These are phyloP conservation scores for Aradophagus sp. DNA, from an alignment of 1,140 invertebrate species.

Conservation along the genomic window DNA sequence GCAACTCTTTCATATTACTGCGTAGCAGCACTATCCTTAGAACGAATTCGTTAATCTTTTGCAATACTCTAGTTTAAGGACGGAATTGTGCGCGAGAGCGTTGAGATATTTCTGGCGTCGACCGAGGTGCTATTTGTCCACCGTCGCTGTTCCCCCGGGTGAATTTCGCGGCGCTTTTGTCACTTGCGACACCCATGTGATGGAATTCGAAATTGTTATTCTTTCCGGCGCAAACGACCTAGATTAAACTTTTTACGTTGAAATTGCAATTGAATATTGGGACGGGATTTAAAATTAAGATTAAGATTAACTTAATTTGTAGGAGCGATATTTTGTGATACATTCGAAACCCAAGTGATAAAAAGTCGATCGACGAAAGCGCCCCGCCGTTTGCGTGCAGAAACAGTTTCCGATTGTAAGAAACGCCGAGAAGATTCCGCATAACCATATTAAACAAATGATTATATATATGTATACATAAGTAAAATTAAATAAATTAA, in stretches of 20 bases:
- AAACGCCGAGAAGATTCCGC: constrained; percentile 1
- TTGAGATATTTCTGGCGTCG: constrained; percentile 9
- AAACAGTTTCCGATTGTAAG: constrained; percentile 13
- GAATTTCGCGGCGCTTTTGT: constrained; percentile 36
- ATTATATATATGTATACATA: constrained; percentile 17
- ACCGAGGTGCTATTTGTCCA: constrained; percentile 37
- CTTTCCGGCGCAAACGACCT: neutral
- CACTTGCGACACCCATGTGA: constrained; percentile 4
- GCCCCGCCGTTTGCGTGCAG: constrained; percentile 19
- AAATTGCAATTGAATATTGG: too few relatives aligned
- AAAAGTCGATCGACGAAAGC: constrained; percentile 33
- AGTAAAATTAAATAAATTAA: too few relatives aligned
- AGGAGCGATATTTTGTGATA: constrained; percentile 20
- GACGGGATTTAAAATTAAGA: neutral
- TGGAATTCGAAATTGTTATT: constrained; percentile 2
- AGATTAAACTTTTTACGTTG: constrained; percentile 5
- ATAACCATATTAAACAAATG: constrained; percentile 2
- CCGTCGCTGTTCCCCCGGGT: constrained; percentile 14
- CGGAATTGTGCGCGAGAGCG: constrained; percentile 50
- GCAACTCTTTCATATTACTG: constrained; percentile 54
- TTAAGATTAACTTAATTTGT: constrained; percentile 3
- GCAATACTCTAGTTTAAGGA: constrained; percentile 63
- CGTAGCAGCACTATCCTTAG: constrained; percentile 52
- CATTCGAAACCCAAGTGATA: constrained; percentile 9
- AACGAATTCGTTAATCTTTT: constrained; percentile 64